A percentile compares a stretch with the other conserved stretches of the same genome.
These are phyloP conservation scores for Sula dactylatra DNA, from an alignment of 2,113 vertebrate genomes.

Conservation along the genomic window DNA sequence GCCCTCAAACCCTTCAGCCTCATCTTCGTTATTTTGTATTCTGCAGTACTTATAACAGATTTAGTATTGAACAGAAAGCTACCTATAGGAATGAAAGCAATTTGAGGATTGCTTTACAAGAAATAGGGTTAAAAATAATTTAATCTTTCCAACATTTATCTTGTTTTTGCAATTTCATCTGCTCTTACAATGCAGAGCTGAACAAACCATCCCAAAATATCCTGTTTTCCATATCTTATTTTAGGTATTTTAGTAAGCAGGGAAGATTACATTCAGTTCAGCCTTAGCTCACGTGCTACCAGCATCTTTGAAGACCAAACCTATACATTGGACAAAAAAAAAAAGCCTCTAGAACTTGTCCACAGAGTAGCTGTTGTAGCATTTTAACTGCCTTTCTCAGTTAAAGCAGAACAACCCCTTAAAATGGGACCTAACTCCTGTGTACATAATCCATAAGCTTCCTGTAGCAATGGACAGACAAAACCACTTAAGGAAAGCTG, in stretches of 20 bases:
- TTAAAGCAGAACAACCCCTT: background rate
- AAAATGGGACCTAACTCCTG: background rate
- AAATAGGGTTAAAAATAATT: background rate
- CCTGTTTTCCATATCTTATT: background rate
- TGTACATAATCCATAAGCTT: too few species aligned
- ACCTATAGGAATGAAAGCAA: background rate
- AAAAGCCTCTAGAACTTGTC: background rate
- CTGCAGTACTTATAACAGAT: background rate
- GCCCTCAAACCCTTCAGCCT: background rate
- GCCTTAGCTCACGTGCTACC: background rate
- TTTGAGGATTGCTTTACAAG: background rate
- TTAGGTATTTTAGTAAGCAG: background rate
- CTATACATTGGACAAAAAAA: rapidly evolving
- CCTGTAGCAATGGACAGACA: too few species aligned
- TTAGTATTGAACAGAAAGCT: background rate
- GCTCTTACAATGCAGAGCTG: background rate
- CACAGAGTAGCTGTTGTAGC: background rate
- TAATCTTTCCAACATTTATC: background rate
- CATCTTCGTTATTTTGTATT: background rate
- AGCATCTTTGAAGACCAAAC: background rate
- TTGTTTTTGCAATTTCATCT: background rate
- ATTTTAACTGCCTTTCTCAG: background rate
- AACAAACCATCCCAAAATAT: background rate
- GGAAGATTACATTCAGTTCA: background rate
- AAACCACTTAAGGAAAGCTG: background rate